Evolutionary conservation across 1,140 invertebrate species (phyloP).

Genomic region (Zaprionus ghesquierei): DNA sequence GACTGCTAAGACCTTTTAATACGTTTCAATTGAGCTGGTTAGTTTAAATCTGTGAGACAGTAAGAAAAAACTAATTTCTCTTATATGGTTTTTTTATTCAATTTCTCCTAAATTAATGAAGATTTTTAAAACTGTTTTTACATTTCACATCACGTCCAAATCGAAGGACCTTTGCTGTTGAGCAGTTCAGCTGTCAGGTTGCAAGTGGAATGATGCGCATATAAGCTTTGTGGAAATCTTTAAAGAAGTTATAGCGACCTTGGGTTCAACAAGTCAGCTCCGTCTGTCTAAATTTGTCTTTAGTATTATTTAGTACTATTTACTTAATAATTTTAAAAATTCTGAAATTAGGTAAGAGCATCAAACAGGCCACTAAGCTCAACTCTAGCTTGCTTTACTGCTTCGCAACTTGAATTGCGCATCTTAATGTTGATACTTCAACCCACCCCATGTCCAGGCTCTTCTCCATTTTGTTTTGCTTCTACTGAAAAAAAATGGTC

Average conservation of each 20-base stretch:
- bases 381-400: not conserved
- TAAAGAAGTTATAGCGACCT: too few relatives aligned
- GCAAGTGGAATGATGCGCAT: not conserved
- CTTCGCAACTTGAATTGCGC: constrained; percentile 42
- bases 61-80: not conserved
- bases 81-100: not conserved
- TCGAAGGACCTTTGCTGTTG: not conserved
- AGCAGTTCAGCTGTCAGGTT: not conserved
- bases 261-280: too few relatives aligned
- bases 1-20: not conserved
- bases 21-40: not conserved
- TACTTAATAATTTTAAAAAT: too few relatives aligned
- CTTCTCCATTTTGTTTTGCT: constrained; percentile 21
- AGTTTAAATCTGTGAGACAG: too few relatives aligned
- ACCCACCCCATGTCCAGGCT: constrained; percentile 7
- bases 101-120: not conserved
- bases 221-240: not conserved
- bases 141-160: not conserved
- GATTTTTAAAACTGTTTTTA: not conserved
- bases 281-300: too few relatives aligned
- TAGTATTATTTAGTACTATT: too few relatives aligned
- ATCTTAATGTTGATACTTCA: constrained; percentile 54
- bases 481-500: constrained; percentile 19
- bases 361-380: not conserved
- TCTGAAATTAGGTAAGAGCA: not conserved